phyloP scores from a whole-genome alignment of 2,888 invertebrate genomes.

The Entomobrya proxima region DNA sequence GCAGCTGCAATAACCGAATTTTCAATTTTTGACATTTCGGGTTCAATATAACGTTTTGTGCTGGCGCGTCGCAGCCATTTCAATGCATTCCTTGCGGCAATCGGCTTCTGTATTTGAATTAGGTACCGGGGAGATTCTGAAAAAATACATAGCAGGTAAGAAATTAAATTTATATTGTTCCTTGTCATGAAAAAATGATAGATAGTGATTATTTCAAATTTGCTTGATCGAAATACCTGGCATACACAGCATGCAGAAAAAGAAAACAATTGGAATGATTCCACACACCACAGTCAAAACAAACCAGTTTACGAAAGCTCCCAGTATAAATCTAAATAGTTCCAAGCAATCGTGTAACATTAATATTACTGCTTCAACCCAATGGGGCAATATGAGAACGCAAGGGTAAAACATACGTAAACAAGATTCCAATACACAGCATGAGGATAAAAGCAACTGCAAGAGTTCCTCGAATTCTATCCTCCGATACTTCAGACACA shows the following conservation, averaged over 20 bases:
- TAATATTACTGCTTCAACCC: neutral
- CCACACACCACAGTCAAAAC: constrained; percentile 56
- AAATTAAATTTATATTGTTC: too few relatives aligned
- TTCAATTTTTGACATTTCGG: constrained; percentile 71
- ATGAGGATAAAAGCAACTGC: constrained; percentile 70
- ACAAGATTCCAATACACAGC: constrained; percentile 67
- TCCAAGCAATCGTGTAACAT: neutral
- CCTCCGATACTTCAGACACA: constrained; percentile 69
- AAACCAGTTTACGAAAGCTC: constrained; percentile 64
- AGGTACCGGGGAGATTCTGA: constrained; percentile 70
- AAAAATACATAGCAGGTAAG: neutral
- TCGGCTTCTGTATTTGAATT: constrained; percentile 59
- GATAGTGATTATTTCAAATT: neutral
- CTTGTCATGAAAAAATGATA: neutral
- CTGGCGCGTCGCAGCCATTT: constrained; percentile 72
- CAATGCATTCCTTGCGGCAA: constrained; percentile 67
- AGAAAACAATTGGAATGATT: constrained; percentile 66
- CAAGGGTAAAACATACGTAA: constrained; percentile 60
- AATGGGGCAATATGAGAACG: neutral
- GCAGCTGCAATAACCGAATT: constrained; percentile 54
- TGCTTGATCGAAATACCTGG: constrained; percentile 53
- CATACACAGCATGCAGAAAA: constrained; percentile 71
- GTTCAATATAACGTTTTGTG: constrained; percentile 69
- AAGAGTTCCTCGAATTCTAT: constrained; percentile 68
- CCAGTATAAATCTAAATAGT: constrained; percentile 54